Evolutionary conservation across 2,888 invertebrate genomes (phyloP).

Genomic region (Ryuthela nishihirai): DNA sequence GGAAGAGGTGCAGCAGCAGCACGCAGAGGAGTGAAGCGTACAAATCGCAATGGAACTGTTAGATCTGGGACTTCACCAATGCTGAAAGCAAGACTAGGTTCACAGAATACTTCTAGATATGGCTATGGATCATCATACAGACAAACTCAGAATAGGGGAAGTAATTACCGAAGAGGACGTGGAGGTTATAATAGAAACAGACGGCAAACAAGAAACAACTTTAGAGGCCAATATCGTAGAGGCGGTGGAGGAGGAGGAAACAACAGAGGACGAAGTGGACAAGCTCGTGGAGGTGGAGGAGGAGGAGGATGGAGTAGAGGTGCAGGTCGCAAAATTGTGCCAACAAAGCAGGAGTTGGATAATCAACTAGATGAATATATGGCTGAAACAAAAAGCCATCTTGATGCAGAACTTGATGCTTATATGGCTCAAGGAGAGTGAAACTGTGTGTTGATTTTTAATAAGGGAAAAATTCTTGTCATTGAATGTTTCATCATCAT

Average conservation of each 20-base stretch:
- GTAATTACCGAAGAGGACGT: slow-evolving; percentile 6
- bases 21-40: slow-evolving; percentile 6
- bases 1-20: slow-evolving; percentile 2
- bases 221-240: neutral
- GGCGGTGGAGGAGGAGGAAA: slow-evolving; percentile 23
- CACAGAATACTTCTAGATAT: slow-evolving; percentile 1
- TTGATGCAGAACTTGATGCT: slow-evolving; percentile 59
- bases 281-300: slow-evolving; percentile 42
- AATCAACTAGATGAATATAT: slow-evolving; percentile 68
- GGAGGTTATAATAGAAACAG: slow-evolving; percentile 1
- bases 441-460: too few relatives aligned
- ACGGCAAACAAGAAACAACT: slow-evolving; percentile 4
- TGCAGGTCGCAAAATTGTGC: slow-evolving; percentile 29
- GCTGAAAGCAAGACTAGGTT: slow-evolving; percentile 31
- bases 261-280: slow-evolving; percentile 40
- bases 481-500: neutral
- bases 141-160: slow-evolving; percentile 7
- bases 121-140: neutral
- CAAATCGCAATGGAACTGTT: neutral
- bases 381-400: slow-evolving; percentile 60
- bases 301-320: slow-evolving; percentile 37
- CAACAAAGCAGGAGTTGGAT: slow-evolving; percentile 61
- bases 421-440: slow-evolving; percentile 57
- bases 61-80: slow-evolving; percentile 35
- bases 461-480: neutral